These are phyloP conservation scores for Hepsetus odoe DNA, from an alignment of 2,113 vertebrate species.

Conservation along the genomic window DNA sequence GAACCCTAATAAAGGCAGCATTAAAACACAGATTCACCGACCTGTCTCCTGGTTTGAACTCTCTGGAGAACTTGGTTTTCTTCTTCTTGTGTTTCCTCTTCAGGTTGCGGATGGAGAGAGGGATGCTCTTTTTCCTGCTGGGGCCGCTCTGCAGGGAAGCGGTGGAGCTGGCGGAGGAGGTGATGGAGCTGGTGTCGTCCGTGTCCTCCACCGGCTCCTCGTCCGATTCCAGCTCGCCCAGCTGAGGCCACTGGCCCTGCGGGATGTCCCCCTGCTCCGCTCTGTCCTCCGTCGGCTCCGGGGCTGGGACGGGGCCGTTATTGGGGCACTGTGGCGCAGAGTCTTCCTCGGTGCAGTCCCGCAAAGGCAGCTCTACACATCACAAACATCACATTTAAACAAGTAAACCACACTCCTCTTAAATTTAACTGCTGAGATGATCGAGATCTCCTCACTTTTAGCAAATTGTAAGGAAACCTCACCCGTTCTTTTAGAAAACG, in stretches of 20 bases:
- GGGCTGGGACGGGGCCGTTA: slow-evolving; percentile 62
- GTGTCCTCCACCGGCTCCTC: slow-evolving; percentile 94
- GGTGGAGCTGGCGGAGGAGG: slow-evolving; percentile 95
- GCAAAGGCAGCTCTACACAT: no score
- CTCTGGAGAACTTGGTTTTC: slow-evolving; percentile 92
- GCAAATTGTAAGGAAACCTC: no score
- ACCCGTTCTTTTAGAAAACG: no score
- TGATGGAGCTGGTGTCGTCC: slow-evolving; percentile 93
- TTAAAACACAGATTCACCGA: slow-evolving; percentile 63
- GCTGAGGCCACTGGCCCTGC: slow-evolving; percentile 74
- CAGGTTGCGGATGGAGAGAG: slow-evolving; percentile 93
- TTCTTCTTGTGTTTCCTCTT: slow-evolving; percentile 99
- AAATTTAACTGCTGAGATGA: no score
- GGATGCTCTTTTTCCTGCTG: slow-evolving; percentile 91
- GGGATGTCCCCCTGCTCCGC: slow-evolving; percentile 48
- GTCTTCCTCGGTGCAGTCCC: slow-evolving; percentile 52
- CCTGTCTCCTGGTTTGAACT: slow-evolving; percentile 96
- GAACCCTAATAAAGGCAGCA: no score
- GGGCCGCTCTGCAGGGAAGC: slow-evolving; percentile 90
- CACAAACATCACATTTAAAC: no score
- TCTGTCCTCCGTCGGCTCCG: not conserved
- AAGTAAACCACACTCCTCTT: no score
- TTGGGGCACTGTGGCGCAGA: slow-evolving; percentile 57
- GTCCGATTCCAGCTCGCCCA: slow-evolving; percentile 87
- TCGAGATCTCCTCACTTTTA: no score